Conservation (phyloP, 2,113 vertebrate species). For the Suricata suricatta region DNA sequence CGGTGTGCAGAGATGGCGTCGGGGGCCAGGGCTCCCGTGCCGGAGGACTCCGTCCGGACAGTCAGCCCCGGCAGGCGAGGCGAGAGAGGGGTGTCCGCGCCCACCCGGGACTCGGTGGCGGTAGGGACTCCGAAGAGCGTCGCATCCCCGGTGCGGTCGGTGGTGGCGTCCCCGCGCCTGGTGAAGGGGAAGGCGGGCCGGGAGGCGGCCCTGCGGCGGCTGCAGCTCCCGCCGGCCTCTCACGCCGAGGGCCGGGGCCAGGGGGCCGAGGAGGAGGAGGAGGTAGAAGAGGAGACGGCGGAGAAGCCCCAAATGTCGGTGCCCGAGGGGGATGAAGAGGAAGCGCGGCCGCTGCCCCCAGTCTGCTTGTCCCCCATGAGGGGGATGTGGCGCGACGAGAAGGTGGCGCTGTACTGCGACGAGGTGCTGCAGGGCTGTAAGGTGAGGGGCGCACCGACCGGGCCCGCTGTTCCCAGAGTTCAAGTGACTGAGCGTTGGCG, state of each 20-base stretch:
- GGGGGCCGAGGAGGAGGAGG: neutral
- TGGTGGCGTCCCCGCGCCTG: neutral
- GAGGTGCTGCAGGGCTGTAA: conserved; percentile 78
- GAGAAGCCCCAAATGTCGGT: neutral
- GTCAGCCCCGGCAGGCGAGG: neutral
- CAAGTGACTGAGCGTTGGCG: accelerated
- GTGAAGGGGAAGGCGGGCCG: conserved; percentile 25
- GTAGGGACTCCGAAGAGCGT: neutral
- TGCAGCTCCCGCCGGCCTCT: neutral
- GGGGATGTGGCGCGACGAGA: conserved; percentile 68
- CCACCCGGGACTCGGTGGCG: neutral
- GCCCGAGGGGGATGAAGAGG: conserved; percentile 5
- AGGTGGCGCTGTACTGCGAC: conserved; percentile 82
- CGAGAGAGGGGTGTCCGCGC: neutral
- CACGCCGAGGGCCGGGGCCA: neutral
- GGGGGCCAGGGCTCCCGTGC: neutral
- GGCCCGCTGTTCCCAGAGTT: neutral
- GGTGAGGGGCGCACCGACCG: conserved; percentile 62
- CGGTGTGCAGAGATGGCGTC: conserved; percentile 54
- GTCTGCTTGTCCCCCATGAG: conserved; percentile 59
- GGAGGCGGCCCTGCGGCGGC: conserved; percentile 31
- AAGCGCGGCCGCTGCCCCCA: conserved; percentile 66
- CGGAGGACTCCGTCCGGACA: neutral
- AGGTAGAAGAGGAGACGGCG: neutral
- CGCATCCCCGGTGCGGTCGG: conserved; percentile 51